Base-by-base conservation (phyloP, 2,797 vertebrate species). In the Iguana delicatissima region DNA sequence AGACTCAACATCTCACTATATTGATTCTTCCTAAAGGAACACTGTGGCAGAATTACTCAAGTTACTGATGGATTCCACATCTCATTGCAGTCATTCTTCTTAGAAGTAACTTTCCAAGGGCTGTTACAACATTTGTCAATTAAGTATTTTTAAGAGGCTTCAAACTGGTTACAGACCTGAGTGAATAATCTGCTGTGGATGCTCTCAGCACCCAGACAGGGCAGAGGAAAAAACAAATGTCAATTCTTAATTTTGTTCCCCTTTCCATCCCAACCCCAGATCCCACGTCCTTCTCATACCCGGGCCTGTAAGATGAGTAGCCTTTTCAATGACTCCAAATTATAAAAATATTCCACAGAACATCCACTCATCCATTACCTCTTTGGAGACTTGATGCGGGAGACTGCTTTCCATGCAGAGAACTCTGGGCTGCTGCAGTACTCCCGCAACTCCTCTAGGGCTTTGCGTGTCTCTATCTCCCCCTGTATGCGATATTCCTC, bases 381-480 rank as follows among this genome's bases (percentile, higher is more conserved):
- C 96, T 98, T 99, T 1, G 99, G 99, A 64, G 98, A 98, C 94
- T 98, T 98, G 73, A 99, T 97, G 92, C 98, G 98, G 93, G 99
- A 98, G 80, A 99, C 96, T 0, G 97, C 84, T 87, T 96, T 98
- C 99, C 99, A 99, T 1, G 98, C 97, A 74, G 97, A 98, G 96
- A 98, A 98, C 5, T 99, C 98, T 0, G 99, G 99, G 96, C 99
- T 99, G 92, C 88, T 95, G 93, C 99, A 99, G 95, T 96, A 96
- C 80, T 95, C 97, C 59, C 98, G 97, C 85, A 99, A 97, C 46
- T 99, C 98, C 3, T 98, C 98, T 46, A 99, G 97, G 73, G 99
- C 98, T 7, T 88, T 98, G 55, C 93, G 97, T 0, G 99, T 99
- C 97, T 99, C 98, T 87, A 98, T 96, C 93, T 99, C 98, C 0